phyloP scores from a whole-genome alignment of 92 coral and sea anemone genomes.

The Metridium senile region DNA sequence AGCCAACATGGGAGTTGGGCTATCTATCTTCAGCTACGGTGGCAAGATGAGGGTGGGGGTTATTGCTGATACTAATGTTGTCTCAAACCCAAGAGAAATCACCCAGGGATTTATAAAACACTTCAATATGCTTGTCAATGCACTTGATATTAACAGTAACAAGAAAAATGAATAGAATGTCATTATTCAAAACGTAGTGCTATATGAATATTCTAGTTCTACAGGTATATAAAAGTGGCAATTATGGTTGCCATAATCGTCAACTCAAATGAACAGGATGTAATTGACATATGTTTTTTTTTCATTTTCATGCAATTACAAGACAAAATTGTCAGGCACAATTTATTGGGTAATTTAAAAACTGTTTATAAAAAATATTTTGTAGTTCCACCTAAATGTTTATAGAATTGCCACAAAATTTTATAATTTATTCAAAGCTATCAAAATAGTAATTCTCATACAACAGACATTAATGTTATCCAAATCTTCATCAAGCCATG shows the following conservation, averaged over 20 bases:
- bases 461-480: neutral
- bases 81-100: slow-evolving; percentile 74
- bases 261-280: too few relatives aligned
- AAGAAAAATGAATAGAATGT: slow-evolving; percentile 8
- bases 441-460: neutral
- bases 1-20: slow-evolving; percentile 85
- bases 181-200: neutral
- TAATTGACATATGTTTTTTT: too few relatives aligned
- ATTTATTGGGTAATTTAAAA: too few relatives aligned
- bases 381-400: too few relatives aligned
- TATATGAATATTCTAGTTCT: neutral
- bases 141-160: slow-evolving; percentile 55
- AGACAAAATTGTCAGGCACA: too few relatives aligned
- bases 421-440: neutral
- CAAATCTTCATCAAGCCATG: too few relatives aligned
- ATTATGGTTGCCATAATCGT: too few relatives aligned
- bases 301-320: too few relatives aligned
- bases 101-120: slow-evolving; percentile 72
- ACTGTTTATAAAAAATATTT: too few relatives aligned
- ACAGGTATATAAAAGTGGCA: too few relatives aligned
- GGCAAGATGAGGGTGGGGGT: slow-evolving; percentile 88
- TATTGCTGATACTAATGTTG: slow-evolving; percentile 67
- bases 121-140: slow-evolving; percentile 69
- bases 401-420: too few relatives aligned
- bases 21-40: slow-evolving; percentile 91